These are phyloP conservation scores for Pelvicachromis taeniatus DNA, from an alignment of 2,113 vertebrate species.

Conservation along the genomic window DNA sequence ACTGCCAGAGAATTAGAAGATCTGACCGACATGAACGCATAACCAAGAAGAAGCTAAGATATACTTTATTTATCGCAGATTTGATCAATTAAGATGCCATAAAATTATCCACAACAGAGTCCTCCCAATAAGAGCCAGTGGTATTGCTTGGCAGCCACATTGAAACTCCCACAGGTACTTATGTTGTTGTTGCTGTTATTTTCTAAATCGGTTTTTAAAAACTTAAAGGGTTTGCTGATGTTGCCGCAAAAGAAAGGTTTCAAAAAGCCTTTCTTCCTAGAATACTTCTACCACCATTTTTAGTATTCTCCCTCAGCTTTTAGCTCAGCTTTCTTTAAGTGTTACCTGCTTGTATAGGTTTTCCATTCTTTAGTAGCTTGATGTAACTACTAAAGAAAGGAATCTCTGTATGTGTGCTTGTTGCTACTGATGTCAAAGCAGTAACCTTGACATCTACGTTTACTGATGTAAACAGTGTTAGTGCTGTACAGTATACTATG, in stretches of 20 bases:
- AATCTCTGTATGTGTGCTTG: not conserved
- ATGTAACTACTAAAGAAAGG: not conserved
- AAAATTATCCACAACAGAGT: rapidly evolving
- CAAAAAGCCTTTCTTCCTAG: not conserved
- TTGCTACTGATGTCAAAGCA: not conserved
- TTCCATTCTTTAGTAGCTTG: not conserved
- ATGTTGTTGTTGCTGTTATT: not conserved
- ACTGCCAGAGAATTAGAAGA: rapidly evolving
- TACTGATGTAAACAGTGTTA: not conserved
- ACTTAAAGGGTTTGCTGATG: not conserved
- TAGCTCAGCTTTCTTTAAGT: not conserved
- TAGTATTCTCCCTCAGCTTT: not conserved
- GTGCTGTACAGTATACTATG: not conserved
- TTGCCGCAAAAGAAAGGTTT: not conserved
- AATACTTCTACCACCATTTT: not conserved
- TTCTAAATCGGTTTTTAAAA: rapidly evolving
- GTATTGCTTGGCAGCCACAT: not conserved
- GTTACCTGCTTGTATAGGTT: no score
- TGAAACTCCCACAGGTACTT: not conserved
- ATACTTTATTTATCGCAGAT: not conserved
- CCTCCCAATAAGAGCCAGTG: not conserved
- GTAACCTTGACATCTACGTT: not conserved
- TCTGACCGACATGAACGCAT: not conserved
- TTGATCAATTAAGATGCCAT: not conserved
- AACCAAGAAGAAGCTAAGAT: not conserved